These are phyloP conservation scores for Lithobates pipiens DNA, from an alignment of 2,797 vertebrate species.

Conservation along the genomic window DNA sequence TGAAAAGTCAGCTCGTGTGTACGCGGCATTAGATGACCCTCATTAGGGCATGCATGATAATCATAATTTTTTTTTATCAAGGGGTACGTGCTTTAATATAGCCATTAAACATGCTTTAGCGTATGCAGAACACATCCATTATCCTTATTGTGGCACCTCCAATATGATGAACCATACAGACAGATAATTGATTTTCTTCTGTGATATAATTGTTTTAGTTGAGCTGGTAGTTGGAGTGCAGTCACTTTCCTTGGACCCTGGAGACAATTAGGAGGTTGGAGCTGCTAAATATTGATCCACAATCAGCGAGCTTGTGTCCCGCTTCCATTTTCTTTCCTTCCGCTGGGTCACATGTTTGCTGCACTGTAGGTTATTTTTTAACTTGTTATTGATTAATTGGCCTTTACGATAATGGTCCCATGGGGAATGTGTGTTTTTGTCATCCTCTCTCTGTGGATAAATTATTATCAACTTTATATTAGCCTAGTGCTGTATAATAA, in stretches of 20 bases:
- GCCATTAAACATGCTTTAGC: no score
- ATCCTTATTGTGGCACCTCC: neutral
- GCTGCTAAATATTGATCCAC: neutral
- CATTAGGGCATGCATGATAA: no score
- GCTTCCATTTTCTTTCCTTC: neutral
- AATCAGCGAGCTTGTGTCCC: neutral
- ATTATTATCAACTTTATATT: neutral
- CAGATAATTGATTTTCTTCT: neutral
- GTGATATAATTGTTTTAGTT: slow-evolving; percentile 6
- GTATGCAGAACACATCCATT: neutral
- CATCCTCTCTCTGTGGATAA: neutral
- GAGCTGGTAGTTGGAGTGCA: neutral
- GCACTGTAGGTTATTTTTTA: neutral
- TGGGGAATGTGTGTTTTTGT: neutral
- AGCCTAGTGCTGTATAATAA: neutral
- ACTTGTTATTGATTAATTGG: neutral
- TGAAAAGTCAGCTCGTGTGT: no score
- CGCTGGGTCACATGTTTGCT: neutral
- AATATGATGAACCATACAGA: neutral
- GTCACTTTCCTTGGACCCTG: neutral
- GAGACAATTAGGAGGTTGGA: slow-evolving; percentile 29
- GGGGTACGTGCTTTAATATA: no score
- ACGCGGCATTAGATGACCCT: no score
- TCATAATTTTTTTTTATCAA: no score
- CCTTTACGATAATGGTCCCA: neutral